A percentile compares a stretch with the other conserved stretches of the same genome.
Conservation (phyloP, 2,888 invertebrate genomes). For the Cremastobaeus sp. region DNA sequence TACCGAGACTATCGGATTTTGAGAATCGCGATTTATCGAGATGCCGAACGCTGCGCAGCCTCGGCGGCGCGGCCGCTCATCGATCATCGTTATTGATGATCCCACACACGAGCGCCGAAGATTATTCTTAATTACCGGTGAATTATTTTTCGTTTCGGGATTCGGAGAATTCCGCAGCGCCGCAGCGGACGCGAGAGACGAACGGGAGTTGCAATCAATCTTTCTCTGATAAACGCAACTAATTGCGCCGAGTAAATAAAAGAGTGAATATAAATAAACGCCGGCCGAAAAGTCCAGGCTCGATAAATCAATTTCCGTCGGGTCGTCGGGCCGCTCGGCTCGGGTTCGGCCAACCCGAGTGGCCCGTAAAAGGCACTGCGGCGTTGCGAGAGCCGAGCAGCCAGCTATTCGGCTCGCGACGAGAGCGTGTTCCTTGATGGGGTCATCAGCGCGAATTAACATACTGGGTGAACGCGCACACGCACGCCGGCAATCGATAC, state of each 20-base stretch:
- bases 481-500: constrained; percentile 53
- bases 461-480: constrained; percentile 75
- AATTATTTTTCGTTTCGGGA: neutral
- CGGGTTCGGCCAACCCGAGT: constrained; percentile 51
- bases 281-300: constrained; percentile 38
- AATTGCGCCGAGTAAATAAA: constrained; percentile 43
- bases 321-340: constrained; percentile 31
- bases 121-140: no score
- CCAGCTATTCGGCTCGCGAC: constrained; percentile 67
- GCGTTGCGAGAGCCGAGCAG: constrained; percentile 63
- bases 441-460: constrained; percentile 78
- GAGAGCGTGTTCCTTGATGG: constrained; percentile 76
- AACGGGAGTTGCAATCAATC: constrained; percentile 15
- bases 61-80: no score
- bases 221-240: constrained; percentile 32
- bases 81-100: no score
- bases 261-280: constrained; percentile 35
- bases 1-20: no score
- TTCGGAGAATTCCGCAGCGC: no score
- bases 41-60: no score
- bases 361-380: constrained; percentile 38
- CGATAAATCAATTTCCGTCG: constrained; percentile 51
- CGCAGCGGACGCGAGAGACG: no score
- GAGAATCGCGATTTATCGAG: no score
- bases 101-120: no score